Percentiles rank a stretch among this genome's conserved stretches.
Evolutionary conservation across 2,888 invertebrate species (phyloP).

Genomic region (Drosophila leonis): DNA sequence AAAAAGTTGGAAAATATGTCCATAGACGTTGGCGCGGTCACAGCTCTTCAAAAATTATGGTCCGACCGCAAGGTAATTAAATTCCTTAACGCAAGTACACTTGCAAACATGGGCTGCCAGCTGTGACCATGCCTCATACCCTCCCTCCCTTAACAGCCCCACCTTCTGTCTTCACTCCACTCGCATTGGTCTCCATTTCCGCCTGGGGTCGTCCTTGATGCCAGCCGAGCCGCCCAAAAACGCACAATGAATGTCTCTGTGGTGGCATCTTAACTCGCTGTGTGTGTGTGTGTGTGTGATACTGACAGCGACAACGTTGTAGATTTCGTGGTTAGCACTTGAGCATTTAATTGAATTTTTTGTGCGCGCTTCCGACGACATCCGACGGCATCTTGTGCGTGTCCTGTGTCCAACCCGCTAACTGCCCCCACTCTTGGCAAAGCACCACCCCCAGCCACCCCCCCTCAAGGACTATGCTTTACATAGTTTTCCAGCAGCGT

Average conservation of each 20-base stretch:
- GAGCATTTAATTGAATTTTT: conserved; percentile 75
- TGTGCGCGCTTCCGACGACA: conserved; percentile 42
- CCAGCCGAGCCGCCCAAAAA: conserved; percentile 49
- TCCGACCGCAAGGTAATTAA: conserved; percentile 71
- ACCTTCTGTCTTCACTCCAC: background rate
- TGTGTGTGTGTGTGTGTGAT: conserved; percentile 20
- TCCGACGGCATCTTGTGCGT: conserved; percentile 59
- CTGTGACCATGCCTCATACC: background rate
- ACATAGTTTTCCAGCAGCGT: conserved; percentile 42
- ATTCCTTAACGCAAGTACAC: conserved; percentile 64
- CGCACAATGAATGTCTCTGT: conserved; percentile 68
- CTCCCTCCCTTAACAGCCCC: too few species aligned
- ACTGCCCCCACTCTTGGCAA: background rate
- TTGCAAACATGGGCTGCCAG: conserved; percentile 20
- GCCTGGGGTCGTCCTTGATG: conserved; percentile 56
- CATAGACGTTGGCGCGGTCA: conserved; percentile 32
- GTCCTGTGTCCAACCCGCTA: conserved; percentile 35
- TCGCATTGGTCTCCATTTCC: conserved; percentile 25
- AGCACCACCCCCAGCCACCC: background rate
- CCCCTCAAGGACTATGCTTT: conserved; percentile 22
- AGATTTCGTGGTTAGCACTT: conserved; percentile 68
- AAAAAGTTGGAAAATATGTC: conserved; percentile 41
- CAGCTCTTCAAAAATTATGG: conserved; percentile 59
- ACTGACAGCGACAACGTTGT: conserved; percentile 47
- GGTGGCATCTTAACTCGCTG: conserved; percentile 49